A percentile compares a stretch with the other conserved stretches of the same genome.
Evolutionary conservation across 2,113 vertebrate species (phyloP).

Genomic region (Gymnorhina tibicen): DNA sequence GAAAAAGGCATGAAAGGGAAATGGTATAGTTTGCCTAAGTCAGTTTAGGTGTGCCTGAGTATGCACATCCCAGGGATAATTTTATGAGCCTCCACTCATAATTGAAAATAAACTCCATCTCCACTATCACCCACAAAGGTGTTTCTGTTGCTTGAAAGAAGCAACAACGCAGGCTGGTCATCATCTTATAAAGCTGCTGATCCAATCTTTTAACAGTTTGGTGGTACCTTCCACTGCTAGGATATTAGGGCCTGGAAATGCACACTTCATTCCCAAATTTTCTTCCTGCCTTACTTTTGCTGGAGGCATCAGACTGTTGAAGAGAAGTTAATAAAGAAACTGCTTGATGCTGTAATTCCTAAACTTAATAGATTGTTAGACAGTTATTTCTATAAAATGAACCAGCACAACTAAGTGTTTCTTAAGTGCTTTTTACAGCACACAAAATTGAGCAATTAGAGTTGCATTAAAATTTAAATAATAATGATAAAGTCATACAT

Average conservation of each 20-base stretch:
- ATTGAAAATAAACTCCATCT: neutral
- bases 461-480: conserved; percentile 64
- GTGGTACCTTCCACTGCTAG: neutral
- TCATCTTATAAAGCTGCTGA: neutral
- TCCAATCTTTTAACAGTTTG: neutral
- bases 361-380: conserved; percentile 56
- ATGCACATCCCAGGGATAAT: neutral
- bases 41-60: neutral
- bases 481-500: conserved; percentile 54
- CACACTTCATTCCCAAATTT: neutral
- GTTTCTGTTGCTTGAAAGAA: neutral
- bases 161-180: neutral
- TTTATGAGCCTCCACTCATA: neutral
- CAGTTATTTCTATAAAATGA: conserved; percentile 57
- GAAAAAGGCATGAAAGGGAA: neutral
- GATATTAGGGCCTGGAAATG: neutral
- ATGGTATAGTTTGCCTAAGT: neutral
- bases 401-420: conserved; percentile 54
- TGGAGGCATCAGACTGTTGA: neutral
- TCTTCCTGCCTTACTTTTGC: neutral
- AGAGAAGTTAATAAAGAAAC: conserved; percentile 42
- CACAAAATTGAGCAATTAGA: conserved; percentile 59
- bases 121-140: neutral
- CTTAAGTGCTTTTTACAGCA: conserved; percentile 60
- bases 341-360: conserved; percentile 40